Evolutionary conservation across 2,888 invertebrate species (phyloP), one percentile per base, ranked within the genome.

Genomic region (Euzophera pinguis): DNA sequence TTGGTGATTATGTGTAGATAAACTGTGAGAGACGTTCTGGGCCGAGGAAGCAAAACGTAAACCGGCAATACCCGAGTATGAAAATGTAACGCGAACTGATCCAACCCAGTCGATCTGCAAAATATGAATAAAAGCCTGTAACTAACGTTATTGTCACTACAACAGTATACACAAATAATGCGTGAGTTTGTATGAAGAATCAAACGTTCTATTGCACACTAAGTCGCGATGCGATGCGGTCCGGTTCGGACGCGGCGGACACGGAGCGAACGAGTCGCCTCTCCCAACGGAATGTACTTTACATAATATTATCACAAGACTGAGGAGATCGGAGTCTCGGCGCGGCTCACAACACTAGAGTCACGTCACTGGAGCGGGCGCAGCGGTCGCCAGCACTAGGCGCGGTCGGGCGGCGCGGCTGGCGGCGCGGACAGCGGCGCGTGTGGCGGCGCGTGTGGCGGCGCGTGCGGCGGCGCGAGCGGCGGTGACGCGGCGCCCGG

Each of bases 291-390:
- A 86, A 85, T 85, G 85, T 85, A 85, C 83, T 84, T 84, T 83
- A 83, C 76, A 79, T 77, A 71, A 78, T 81, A 84, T 81, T 85
- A 86, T 85, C 86, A 85, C 85, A 84, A 77, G 77, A 72, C 76
- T 80, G 84, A 80, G 81, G 78, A 78, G 77, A 78, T 76, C 78
- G 74, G 68, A 62, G 67, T 67, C 64, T 66, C 65, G 60, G 63
- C 55, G 53, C 55, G 55, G 42, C 32, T 53, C 50, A 49, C 53
- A 42, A 50, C 47, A 53, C 47, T 51, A 51, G 50, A 50, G 51
- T 51, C 51, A 50, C 49, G 49, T 50, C 49, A 51, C 43, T 51
- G 51, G 51, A 51, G 43, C 34, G 42, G 35, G 22, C 22, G 51
- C 27, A 17, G 54, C 62, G 53, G 50, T 35, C 50, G 48, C 57